These are phyloP conservation scores for Mimumesa dahlbomi DNA, from an alignment of 2,888 invertebrate genomes.

Conservation along the genomic window DNA sequence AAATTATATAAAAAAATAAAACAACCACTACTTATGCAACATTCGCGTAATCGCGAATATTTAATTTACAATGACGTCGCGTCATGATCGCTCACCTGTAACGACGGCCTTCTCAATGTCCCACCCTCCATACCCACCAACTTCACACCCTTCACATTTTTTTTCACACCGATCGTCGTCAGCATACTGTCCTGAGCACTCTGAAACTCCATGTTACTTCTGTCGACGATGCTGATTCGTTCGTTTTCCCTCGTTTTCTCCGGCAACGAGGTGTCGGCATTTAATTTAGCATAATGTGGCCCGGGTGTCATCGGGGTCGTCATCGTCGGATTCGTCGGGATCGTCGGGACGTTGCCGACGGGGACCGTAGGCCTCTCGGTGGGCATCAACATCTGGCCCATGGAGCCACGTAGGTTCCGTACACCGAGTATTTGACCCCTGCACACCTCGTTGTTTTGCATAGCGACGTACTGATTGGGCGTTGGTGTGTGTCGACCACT, in stretches of 20 bases:
- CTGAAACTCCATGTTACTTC: conserved; percentile 73
- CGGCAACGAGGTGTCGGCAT: conserved; percentile 29
- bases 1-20: not conserved
- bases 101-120: conserved; percentile 74
- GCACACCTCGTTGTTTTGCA: conserved; percentile 50
- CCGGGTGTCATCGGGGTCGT: conserved; percentile 38
- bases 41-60: too few relatives aligned
- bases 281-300: conserved; percentile 41
- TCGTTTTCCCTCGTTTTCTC: conserved; percentile 54
- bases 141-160: conserved; percentile 77
- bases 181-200: conserved; percentile 48
- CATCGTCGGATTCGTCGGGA: conserved; percentile 12
- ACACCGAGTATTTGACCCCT: conserved; percentile 76
- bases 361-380: conserved; percentile 26
- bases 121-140: conserved; percentile 78
- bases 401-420: conserved; percentile 67
- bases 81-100: conserved; percentile 71
- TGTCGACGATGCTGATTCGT: conserved; percentile 60
- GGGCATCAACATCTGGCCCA: conserved; percentile 59
- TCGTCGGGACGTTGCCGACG: conserved; percentile 4
- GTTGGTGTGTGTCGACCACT: conserved; percentile 51
- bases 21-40: too few relatives aligned
- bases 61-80: conserved; percentile 37
- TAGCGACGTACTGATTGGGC: conserved; percentile 39
- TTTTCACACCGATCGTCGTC: conserved; percentile 67